Evolutionary conservation across 53 echinoderm and acorn worm species (phyloP), one percentile per base, ranked within the genome.

Genomic region (Patiria pectinifera): DNA sequence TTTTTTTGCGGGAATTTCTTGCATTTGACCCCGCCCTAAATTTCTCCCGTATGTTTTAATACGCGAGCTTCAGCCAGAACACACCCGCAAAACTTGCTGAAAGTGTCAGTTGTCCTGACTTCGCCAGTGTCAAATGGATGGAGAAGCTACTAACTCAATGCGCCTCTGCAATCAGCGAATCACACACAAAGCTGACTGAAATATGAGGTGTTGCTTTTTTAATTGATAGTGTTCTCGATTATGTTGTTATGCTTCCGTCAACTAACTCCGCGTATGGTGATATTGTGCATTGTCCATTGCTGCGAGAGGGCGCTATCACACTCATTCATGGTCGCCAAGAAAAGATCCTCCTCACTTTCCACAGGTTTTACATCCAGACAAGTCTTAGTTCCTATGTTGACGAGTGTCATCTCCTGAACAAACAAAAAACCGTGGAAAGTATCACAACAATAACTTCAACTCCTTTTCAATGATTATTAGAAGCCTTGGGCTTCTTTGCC

Each of bases 281-380:
- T 85, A 78, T 94, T 94, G 59, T 94, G 85, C 85, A 85, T 84
- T 48, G 91, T 94, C 93, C 93, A 93, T 22, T 83, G 88, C 49
- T 93, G 93, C 69, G 93, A 82, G 48, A 82, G 82, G 69, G 72
- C 75, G 72, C 94, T 69, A 85, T 53, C 22, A 26, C 91, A 91
- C 10, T 81, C 53, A 49, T 84, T 86, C n/a, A 59, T 61, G 18
- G 69, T 69, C 15, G 90, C 90, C 23, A 90, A 46, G 71, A 90
- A 90, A 14, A 90, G 23, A 59, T 49, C 61, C 16, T 80, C 87
- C n/a, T 87, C 71, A 19, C 48, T 26, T 19, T 82, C 83, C 22
- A 26, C 7, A 13, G 58, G 45, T 45, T 26, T 59, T 11, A 93
- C 88, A 59, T 88, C 93, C 35, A 93, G 88, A 60, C 93, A 93